A percentile compares a stretch with the other conserved stretches of the same genome.
phyloP scores from a whole-genome alignment of 2,113 vertebrate genomes.

The Butorides virescens region DNA sequence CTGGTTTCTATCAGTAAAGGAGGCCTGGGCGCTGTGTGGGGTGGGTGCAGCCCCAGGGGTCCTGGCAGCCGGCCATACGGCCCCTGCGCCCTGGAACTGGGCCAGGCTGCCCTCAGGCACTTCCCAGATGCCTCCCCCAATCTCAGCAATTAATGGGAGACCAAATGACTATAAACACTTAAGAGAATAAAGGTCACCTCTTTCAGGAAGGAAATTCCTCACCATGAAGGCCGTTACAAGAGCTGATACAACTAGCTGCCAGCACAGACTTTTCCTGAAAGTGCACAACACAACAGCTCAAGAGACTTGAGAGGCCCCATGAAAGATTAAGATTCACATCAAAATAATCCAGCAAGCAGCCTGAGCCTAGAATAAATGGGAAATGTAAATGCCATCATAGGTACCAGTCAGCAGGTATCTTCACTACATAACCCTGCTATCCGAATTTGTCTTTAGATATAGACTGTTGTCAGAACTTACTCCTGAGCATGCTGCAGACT shows the following conservation, averaged over 20 bases:
- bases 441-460: accelerated
- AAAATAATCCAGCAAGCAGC: not conserved
- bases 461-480: not conserved
- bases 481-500: accelerated
- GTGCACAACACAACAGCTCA: not conserved
- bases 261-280: not conserved
- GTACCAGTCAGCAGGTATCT: not conserved
- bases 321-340: not conserved
- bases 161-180: accelerated
- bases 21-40: not conserved
- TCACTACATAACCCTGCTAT: accelerated
- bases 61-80: not conserved
- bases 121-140: not conserved
- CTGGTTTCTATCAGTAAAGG: not conserved
- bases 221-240: not conserved
- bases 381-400: accelerated
- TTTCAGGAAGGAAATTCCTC: not conserved
- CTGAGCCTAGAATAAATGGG: not conserved
- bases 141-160: not conserved
- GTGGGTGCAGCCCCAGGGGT: not conserved
- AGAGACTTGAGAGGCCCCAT: not conserved
- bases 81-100: not conserved
- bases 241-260: not conserved
- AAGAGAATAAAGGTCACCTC: not conserved
- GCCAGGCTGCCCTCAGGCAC: not conserved